Conservation (phyloP, 2,888 invertebrate genomes). For the Apotomis betuletana region DNA sequence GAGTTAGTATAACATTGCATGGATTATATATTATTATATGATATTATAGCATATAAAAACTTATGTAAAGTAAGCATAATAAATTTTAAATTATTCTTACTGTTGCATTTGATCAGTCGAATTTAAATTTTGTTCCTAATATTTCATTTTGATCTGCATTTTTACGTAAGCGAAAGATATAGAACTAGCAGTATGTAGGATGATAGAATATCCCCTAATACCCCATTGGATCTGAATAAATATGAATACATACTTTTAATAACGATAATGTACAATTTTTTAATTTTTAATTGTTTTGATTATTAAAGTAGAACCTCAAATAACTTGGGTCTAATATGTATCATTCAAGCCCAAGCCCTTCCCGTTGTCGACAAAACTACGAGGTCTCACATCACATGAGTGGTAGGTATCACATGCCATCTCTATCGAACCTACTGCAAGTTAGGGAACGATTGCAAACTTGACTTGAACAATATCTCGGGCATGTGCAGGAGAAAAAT, state of each 20-base stretch:
- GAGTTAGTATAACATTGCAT: conserved; percentile 70
- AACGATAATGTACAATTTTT: neutral
- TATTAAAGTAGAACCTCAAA: conserved; percentile 1
- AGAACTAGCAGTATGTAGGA: neutral
- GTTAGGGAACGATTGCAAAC: too few species aligned
- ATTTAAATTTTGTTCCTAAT: conserved; percentile 24
- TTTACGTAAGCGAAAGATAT: neutral
- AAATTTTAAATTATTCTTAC: conserved; percentile 36
- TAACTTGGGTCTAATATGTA: neutral
- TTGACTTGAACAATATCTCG: too few species aligned
- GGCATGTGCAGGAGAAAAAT: too few species aligned
- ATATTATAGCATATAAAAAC: conserved; percentile 51
- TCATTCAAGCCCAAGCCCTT: neutral
- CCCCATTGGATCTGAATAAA: neutral
- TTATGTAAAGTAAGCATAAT: conserved; percentile 44
- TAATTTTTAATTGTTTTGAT: neutral
- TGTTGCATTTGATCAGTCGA: conserved; percentile 35
- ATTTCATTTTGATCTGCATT: conserved; percentile 38
- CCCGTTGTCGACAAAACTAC: too few species aligned
- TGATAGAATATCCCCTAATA: neutral
- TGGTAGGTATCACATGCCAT: too few species aligned
- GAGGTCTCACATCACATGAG: too few species aligned
- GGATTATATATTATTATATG: conserved; percentile 54
- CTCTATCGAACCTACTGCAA: too few species aligned
- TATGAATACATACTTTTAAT: neutral